Base-by-base conservation (phyloP, 1,140 invertebrate genomes). In the Zaprionus ornatus region DNA sequence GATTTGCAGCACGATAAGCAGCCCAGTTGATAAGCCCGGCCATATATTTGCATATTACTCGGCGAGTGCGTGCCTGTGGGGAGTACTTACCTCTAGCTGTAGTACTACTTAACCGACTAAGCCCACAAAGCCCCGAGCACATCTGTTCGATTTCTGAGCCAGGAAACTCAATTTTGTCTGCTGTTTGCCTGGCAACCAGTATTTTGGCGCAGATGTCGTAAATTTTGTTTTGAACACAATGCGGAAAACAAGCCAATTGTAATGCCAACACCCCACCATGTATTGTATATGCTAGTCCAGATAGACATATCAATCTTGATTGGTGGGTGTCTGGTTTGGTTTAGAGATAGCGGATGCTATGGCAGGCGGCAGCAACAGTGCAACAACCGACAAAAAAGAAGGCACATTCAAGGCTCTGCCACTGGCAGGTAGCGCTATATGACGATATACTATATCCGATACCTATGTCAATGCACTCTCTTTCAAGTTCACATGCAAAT, bases 401-500 rank as follows among this genome's bases (percentile, higher is more conserved):
- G 45, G 42, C 27, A 37, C 45, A 23, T 42, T 54, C 73, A 75
- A 75, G 73, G 73, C 68, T 75, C 54, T 74, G n/a, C 55, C 54
- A 50, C 27, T 23, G 37, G 12, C 37, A 48, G 32, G 13, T 50
- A 23, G 9, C 17, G 45, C 19, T 21, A 50, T 50, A 21, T 50
- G 17, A 4, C 45, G 21, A 5, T 50, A 50, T 50, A 4, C 9
- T 12, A 13, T 12, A 21, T 87, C 52, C 76, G 82, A 32, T 67
- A 73, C 29, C 25, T 23, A 69, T 71, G 84, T 87, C 84, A 87
- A 55, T 80, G 84, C 74, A 87, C 84, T 77, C 84, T 40, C 45
- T 69, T 62, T 87, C 84, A 87, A 87, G 84, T 87, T 87, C 84
- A 87, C 77, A 90, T 88, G 84, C 84, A 84, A 87, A 87, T 87